These are phyloP conservation scores for Ditula angustiorana DNA, from an alignment of 2,888 invertebrate species.

Conservation along the genomic window DNA sequence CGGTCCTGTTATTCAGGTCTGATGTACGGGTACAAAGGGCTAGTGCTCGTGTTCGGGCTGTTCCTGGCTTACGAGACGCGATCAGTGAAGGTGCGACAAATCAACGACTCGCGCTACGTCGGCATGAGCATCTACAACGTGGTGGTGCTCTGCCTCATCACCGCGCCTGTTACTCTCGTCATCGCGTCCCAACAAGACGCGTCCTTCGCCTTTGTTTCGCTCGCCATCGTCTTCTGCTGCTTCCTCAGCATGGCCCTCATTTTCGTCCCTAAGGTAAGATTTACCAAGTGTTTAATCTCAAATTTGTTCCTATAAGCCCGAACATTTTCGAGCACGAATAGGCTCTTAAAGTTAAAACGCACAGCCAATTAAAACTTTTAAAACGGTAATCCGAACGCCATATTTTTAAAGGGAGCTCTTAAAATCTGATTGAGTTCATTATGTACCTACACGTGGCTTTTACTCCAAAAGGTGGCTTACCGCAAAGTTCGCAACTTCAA, in stretches of 20 bases:
- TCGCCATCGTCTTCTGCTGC: constrained; percentile 98
- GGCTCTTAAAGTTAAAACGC: neutral
- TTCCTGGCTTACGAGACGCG: constrained; percentile 99
- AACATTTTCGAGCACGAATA: neutral
- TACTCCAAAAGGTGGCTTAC: constrained; percentile 25
- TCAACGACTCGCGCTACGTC: constrained; percentile 99
- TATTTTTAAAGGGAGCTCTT: constrained; percentile 13
- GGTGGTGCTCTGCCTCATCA: constrained; percentile 98
- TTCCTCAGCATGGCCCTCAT: constrained; percentile 99
- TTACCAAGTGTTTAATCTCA: neutral
- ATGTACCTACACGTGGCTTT: constrained; percentile 25
- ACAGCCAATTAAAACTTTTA: neutral
- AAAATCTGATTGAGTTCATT: constrained; percentile 13
- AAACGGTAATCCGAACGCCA: neutral
- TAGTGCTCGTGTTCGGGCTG: constrained; percentile 97
- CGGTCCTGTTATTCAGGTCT: constrained; percentile 87
- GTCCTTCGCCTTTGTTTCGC: constrained; percentile 97
- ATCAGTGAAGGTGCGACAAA: constrained; percentile 97
- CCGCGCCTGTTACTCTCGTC: constrained; percentile 98
- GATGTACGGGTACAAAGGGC: constrained; percentile 98
- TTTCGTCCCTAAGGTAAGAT: constrained; percentile 97
- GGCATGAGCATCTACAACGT: constrained; percentile 99
- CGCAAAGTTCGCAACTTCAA: constrained; percentile 28
- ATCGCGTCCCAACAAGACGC: constrained; percentile 99
- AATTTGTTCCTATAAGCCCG: neutral